A percentile compares a stretch with the other conserved stretches of the same genome.
These are phyloP conservation scores for Apis florea DNA, from an alignment of 1,140 invertebrate genomes.

Conservation along the genomic window DNA sequence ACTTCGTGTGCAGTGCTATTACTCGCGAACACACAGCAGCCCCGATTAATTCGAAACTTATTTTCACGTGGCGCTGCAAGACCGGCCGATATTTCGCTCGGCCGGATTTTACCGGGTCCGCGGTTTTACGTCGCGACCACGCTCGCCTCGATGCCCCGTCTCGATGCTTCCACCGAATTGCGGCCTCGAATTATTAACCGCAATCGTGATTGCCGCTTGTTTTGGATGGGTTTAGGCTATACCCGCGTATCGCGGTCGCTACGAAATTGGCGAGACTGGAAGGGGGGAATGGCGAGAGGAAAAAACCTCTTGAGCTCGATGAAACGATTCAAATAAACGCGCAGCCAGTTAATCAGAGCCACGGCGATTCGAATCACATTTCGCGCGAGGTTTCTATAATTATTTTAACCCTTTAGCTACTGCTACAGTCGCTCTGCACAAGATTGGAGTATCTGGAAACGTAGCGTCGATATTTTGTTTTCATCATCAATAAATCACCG, in stretches of 20 bases:
- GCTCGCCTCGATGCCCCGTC: constrained; percentile 64
- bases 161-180: constrained; percentile 51
- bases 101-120: constrained; percentile 66
- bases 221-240: constrained; percentile 66
- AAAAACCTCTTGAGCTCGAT: neutral
- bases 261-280: constrained; percentile 42
- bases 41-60: constrained; percentile 70
- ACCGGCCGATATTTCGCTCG: constrained; percentile 68
- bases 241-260: constrained; percentile 45
- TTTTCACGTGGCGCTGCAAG: constrained; percentile 68
- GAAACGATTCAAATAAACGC: no score
- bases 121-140: constrained; percentile 69
- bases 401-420: no score
- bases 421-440: no score
- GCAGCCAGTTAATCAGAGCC: no score
- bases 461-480: no score
- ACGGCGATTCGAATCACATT: no score
- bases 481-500: no score
- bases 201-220: constrained; percentile 72
- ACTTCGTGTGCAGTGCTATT: no score
- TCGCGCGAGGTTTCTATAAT: no score
- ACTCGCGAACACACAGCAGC: no score
- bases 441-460: no score
- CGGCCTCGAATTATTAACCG: constrained; percentile 72
- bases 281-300: no score